Evolutionary conservation across 2,797 vertebrate species (phyloP), one percentile per base, ranked within the genome.

Genomic region (Pangasius krempfi): DNA sequence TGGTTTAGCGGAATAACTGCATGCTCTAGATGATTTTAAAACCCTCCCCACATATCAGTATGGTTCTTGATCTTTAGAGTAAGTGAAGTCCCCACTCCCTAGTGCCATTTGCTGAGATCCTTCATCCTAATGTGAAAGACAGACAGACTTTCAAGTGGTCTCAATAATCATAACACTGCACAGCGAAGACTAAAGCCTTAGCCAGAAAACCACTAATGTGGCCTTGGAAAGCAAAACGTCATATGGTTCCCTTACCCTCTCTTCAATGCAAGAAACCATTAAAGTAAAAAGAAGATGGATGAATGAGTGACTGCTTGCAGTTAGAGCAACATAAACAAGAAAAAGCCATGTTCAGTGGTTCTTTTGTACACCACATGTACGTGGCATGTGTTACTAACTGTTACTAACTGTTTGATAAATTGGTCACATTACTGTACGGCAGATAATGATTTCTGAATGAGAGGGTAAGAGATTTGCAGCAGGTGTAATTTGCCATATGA

Each of bases 171-270:
- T 64, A 87, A 76, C 85, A 84, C 40, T 52, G 79, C 82, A 58
- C 73, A 60, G 70, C 78, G n/a, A 75, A 20, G 50, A 47, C 84
- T 52, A 47, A 83, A 81, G 70, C 79, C 62, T 78, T 78, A 79
- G n/a, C 40, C 52, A 70, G 68, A 81, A 60, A 13, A 25, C 56
- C 40, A 79, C 70, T 86, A 72, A 88, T 87, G 84, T 90, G 84
- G 58, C 62, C 52, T 33, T 73, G 84, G 72, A 86, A 86, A 76
- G 84, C 58, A 78, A 76, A 66, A 73, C 22, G 47, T 73, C 86
- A 86, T 81, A 85, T 86, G 89, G 72, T 88, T 82, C 56, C 86
- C 4, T 83, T 83, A 66, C 47, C 62, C 40, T 85, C 64, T 88
- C 81, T 64, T 86, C 62, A 76, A 76, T 82, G 40, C 13, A 20